Conservation (phyloP, 2,888 invertebrate species). For the Ceraclea dissimilis region DNA sequence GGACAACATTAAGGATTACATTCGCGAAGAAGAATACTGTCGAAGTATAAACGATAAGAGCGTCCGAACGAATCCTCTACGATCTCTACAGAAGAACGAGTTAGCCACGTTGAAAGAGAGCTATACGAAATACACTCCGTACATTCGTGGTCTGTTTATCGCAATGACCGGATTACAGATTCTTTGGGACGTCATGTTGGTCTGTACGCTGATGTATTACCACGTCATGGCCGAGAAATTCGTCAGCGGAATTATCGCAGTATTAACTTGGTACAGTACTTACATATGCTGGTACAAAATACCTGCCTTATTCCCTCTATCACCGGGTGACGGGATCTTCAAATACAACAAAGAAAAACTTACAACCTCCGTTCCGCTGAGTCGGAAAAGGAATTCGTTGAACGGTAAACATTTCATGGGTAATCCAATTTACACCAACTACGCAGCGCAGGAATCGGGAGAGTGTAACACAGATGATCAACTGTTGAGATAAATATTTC, state of each 20-base stretch:
- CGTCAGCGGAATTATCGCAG: slow-evolving; percentile 77
- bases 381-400: slow-evolving; percentile 38
- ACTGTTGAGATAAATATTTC: background rate
- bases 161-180: slow-evolving; percentile 70
- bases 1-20: slow-evolving; percentile 79
- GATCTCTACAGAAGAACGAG: slow-evolving; percentile 60
- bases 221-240: slow-evolving; percentile 96
- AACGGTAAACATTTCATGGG: slow-evolving; percentile 69
- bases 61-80: slow-evolving; percentile 57
- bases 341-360: slow-evolving; percentile 59
- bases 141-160: slow-evolving; percentile 70
- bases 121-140: slow-evolving; percentile 73
- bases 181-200: slow-evolving; percentile 93
- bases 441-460: background rate
- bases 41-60: slow-evolving; percentile 52
- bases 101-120: slow-evolving; percentile 60
- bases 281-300: slow-evolving; percentile 74
- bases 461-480: background rate
- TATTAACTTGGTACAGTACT: slow-evolving; percentile 84
- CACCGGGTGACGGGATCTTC: slow-evolving; percentile 74
- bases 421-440: slow-evolving; percentile 50
- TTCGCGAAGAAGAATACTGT: slow-evolving; percentile 73
- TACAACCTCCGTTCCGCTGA: slow-evolving; percentile 32
- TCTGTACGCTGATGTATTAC: slow-evolving; percentile 89
- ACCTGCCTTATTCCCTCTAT: slow-evolving; percentile 53